Evolutionary conservation across 2,797 vertebrate species (phyloP).

Genomic region (Orestias chungarensis): DNA sequence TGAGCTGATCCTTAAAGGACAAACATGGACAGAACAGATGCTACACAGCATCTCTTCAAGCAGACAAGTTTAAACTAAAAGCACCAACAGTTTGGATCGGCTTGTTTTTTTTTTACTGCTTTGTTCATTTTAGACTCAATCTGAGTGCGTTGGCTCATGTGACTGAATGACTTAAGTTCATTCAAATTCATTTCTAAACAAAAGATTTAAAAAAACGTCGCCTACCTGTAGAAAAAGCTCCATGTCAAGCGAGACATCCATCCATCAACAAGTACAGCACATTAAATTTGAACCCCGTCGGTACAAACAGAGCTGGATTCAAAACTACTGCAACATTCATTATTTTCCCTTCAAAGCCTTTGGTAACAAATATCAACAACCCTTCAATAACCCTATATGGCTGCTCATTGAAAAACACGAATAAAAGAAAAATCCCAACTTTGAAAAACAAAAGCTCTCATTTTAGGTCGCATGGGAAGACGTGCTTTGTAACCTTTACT

Average conservation of each 20-base stretch:
- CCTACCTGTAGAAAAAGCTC: slow-evolving; percentile 68
- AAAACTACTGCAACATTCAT: slow-evolving; percentile 77
- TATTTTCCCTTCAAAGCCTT: slow-evolving; percentile 77
- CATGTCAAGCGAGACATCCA: slow-evolving; percentile 65
- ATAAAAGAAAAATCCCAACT: slow-evolving; percentile 6
- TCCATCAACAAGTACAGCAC: slow-evolving; percentile 52
- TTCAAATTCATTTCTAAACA: slow-evolving; percentile 49
- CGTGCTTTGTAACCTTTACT: slow-evolving; percentile 46
- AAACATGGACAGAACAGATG: slow-evolving; percentile 34
- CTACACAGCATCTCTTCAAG: slow-evolving; percentile 32
- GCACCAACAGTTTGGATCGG: slow-evolving; percentile 32
- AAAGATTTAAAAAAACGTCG: slow-evolving; percentile 24
- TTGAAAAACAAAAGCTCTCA: slow-evolving; percentile 29
- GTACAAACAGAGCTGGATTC: slow-evolving; percentile 37
- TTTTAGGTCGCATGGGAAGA: slow-evolving; percentile 50
- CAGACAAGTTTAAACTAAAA: slow-evolving; percentile 37
- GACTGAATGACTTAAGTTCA: slow-evolving; percentile 47
- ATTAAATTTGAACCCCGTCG: slow-evolving; percentile 46
- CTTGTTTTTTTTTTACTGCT: slow-evolving; percentile 12
- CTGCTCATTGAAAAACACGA: slow-evolving; percentile 26
- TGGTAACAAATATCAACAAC: slow-evolving; percentile 75
- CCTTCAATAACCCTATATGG: slow-evolving; percentile 59
- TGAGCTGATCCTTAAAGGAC: slow-evolving; percentile 48
- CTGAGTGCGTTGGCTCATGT: slow-evolving; percentile 30
- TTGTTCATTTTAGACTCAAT: slow-evolving; percentile 27